These are phyloP conservation scores for Drosophila punjabiensis DNA, from an alignment of 1,140 invertebrate species.

Conservation along the genomic window DNA sequence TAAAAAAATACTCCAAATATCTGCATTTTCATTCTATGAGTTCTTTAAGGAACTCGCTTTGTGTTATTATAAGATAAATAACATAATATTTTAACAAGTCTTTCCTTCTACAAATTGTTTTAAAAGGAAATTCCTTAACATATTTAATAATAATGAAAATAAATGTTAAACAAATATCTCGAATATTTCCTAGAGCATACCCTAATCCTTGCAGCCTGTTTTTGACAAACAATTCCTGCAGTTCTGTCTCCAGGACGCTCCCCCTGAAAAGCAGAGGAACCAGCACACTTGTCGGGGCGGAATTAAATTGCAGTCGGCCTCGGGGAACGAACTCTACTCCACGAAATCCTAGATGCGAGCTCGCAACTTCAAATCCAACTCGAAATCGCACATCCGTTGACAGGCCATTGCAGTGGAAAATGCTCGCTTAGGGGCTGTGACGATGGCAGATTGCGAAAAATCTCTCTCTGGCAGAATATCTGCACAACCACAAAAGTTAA, in stretches of 20 bases:
- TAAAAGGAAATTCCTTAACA: no score
- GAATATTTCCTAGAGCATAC: neutral
- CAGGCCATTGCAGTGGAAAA: slow-evolving; percentile 31
- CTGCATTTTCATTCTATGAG: neutral
- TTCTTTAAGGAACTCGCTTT: neutral
- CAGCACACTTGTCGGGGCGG: neutral
- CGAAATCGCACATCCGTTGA: slow-evolving; percentile 17
- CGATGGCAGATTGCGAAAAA: slow-evolving; percentile 29
- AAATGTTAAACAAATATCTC: no score
- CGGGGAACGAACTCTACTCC: neutral
- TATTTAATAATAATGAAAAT: no score
- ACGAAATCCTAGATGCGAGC: neutral
- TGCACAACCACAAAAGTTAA: slow-evolving; percentile 76
- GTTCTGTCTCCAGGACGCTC: neutral
- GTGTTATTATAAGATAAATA: no score
- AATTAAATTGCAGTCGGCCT: neutral
- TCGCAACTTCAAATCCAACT: neutral
- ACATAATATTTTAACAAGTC: no score
- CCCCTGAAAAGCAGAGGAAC: slow-evolving; percentile 21
- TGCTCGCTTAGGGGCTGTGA: slow-evolving; percentile 48
- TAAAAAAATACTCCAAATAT: neutral
- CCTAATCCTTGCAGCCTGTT: neutral
- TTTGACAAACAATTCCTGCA: slow-evolving; percentile 7
- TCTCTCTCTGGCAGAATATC: slow-evolving; percentile 14
- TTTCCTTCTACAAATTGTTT: no score